Conservation (phyloP, 2,113 vertebrate species). For the Pyrgilauda ruficollis region DNA sequence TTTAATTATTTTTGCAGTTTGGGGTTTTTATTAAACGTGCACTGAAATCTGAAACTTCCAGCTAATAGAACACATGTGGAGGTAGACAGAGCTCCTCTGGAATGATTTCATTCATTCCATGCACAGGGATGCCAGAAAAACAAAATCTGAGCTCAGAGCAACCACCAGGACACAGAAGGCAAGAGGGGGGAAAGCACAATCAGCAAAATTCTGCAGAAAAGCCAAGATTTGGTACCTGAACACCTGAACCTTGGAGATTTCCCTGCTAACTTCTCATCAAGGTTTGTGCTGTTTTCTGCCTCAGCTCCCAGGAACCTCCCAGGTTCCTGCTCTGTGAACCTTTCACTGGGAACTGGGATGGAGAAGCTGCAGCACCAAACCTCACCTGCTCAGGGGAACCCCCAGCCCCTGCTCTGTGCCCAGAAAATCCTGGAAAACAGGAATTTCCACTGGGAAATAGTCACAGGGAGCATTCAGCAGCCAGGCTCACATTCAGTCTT, state of each 20-base stretch:
- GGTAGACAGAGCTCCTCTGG: conserved; percentile 20
- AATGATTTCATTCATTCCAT: conserved; percentile 12
- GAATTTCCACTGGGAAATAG: not conserved
- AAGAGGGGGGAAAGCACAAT: fast-evolving
- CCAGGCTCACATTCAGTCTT: not conserved
- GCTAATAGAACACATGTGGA: conserved; percentile 65
- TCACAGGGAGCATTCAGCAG: not conserved
- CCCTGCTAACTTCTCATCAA: not conserved
- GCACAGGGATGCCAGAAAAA: conserved; percentile 43
- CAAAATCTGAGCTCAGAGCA: conserved; percentile 1
- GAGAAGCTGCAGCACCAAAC: not conserved
- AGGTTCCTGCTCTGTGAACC: not conserved
- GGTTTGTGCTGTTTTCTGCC: not conserved
- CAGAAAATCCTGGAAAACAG: fast-evolving
- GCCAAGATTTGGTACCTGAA: not conserved
- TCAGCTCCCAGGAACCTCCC: not conserved
- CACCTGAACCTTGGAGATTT: not conserved
- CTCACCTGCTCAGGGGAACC: not conserved
- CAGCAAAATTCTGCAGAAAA: not conserved
- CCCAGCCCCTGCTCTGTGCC: not conserved
- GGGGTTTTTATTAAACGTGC: conserved; percentile 60
- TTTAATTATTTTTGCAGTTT: conserved; percentile 68
- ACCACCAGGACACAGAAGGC: not conserved
- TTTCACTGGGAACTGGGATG: fast-evolving
- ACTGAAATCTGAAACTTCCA: conserved; percentile 11